phyloP scores from a whole-genome alignment of 1,140 invertebrate species.

The Grapholita molesta region DNA sequence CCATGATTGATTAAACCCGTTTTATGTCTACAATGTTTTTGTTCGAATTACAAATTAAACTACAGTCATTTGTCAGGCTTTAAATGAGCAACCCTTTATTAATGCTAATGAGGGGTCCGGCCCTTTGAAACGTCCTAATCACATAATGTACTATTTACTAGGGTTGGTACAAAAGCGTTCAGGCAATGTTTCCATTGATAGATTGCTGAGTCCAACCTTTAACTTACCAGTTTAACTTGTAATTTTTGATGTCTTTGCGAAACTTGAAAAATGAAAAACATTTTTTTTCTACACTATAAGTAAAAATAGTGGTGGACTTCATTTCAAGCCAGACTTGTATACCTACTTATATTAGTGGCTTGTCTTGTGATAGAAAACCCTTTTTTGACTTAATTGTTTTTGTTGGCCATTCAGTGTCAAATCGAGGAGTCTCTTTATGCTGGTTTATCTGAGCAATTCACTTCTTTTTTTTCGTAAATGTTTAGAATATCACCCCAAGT shows the following conservation, averaged over 20 bases:
- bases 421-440: not conserved
- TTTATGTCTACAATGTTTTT: not conserved
- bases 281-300: too few species aligned
- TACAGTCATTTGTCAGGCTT: conserved; percentile 23
- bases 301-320: too few species aligned
- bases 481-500: not conserved
- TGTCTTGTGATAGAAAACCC: too few species aligned
- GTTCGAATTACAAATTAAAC: conserved; percentile 8
- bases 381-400: too few species aligned
- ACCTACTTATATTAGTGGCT: too few species aligned
- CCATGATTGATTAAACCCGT: not conserved
- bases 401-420: too few species aligned
- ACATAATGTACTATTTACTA: conserved; percentile 53
- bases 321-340: too few species aligned
- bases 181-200: conserved; percentile 20
- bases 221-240: conserved; percentile 20
- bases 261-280: too few species aligned
- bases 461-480: not conserved
- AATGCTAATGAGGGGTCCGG: conserved; percentile 29
- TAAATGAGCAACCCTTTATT: conserved; percentile 39
- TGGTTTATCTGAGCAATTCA: not conserved
- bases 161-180: conserved; percentile 38
- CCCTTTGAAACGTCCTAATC: conserved; percentile 51
- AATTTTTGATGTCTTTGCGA: too few species aligned
- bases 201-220: conserved; percentile 28